Conservation (phyloP, 2,797 vertebrate species). For the Enteromius afrohamiltoni region DNA sequence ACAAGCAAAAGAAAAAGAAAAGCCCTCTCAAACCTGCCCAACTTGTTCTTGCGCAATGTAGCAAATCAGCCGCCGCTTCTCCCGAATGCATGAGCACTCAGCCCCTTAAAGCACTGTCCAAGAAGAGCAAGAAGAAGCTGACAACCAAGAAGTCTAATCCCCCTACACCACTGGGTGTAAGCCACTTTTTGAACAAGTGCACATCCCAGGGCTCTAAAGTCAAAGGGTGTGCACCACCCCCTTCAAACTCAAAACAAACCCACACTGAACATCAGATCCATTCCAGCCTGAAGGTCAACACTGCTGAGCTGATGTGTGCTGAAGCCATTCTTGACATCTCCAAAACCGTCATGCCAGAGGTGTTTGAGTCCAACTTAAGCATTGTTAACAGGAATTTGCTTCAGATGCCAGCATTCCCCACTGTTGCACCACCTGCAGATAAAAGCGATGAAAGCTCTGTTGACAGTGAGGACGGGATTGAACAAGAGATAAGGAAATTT, state of each 20-base stretch:
- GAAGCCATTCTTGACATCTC: constrained; percentile 98
- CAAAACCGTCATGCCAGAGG: constrained; percentile 88
- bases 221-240: constrained; percentile 67
- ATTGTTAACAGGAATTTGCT: constrained; percentile 55
- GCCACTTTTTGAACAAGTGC: constrained; percentile 57
- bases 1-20: constrained; percentile 78
- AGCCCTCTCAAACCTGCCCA: constrained; percentile 60
- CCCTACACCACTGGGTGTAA: constrained; percentile 39
- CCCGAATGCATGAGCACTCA: constrained; percentile 67
- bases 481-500: constrained; percentile 92
- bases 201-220: constrained; percentile 55
- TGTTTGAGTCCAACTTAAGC: constrained; percentile 67
- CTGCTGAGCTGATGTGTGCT: constrained; percentile 93
- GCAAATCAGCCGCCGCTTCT: constrained; percentile 54
- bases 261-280: constrained; percentile 61
- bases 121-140: constrained; percentile 72
- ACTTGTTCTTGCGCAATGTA: constrained; percentile 58
- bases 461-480: constrained; percentile 95
- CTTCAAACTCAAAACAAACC: constrained; percentile 64
- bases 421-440: constrained; percentile 55
- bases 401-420: constrained; percentile 56
- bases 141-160: constrained; percentile 75
- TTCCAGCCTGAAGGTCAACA: constrained; percentile 78
- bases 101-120: constrained; percentile 68
- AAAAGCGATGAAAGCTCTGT: constrained; percentile 84